These are phyloP conservation scores for Capitella teleta DNA, from an alignment of 1,140 invertebrate genomes.

Conservation along the genomic window DNA sequence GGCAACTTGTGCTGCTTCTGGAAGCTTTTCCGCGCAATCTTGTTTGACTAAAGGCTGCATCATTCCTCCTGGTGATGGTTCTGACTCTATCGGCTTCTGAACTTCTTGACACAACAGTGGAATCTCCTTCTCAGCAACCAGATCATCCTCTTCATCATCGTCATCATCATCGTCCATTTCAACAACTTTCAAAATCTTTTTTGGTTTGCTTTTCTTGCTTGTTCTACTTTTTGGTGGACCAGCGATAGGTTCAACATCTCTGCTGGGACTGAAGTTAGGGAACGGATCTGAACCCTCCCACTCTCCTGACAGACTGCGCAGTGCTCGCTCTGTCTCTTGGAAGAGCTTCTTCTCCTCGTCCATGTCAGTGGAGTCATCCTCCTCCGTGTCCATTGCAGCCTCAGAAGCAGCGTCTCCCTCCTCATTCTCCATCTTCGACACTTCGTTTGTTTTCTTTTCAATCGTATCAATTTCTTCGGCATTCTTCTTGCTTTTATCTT, in stretches of 20 bases:
- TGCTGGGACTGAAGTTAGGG: conserved; percentile 29
- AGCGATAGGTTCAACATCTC: no score
- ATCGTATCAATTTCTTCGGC: background rate
- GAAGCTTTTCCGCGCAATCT: background rate
- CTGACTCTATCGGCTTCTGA: conserved; percentile 1
- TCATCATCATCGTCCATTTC: background rate
- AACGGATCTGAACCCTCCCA: conserved; percentile 12
- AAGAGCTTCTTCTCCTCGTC: conserved; percentile 66
- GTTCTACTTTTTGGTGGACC: conserved; percentile 60
- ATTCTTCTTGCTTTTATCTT: background rate
- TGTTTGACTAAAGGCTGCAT: background rate
- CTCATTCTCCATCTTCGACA: background rate
- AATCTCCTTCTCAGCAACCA: no score
- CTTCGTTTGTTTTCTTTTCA: background rate
- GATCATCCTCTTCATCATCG: no score
- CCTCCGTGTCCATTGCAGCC: conserved; percentile 1
- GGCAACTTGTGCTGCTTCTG: background rate
- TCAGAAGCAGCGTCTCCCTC: background rate
- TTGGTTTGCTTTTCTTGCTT: background rate
- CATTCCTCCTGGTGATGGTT: background rate
- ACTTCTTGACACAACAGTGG: no score
- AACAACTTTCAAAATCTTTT: background rate
- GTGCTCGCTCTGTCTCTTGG: conserved; percentile 69
- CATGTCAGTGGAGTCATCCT: conserved; percentile 19
- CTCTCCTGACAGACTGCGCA: conserved; percentile 64